These are phyloP conservation scores for Mactra quadrangularis DNA, from an alignment of 1,140 invertebrate genomes.

Conservation along the genomic window DNA sequence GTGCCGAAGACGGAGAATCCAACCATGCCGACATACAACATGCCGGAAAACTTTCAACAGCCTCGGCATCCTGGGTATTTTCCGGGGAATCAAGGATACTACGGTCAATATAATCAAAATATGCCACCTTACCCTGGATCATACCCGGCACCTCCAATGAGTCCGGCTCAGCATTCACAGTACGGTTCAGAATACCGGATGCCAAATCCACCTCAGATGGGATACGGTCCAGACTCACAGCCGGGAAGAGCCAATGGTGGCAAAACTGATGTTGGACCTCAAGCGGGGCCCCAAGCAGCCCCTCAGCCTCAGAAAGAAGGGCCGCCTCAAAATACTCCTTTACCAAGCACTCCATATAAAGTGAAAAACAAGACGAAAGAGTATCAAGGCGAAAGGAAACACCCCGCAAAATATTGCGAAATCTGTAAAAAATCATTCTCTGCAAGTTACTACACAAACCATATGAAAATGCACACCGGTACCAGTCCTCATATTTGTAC, in stretches of 20 bases:
- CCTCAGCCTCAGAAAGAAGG: not conserved
- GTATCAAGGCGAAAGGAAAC: slow-evolving; percentile 51
- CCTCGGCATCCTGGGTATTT: not conserved
- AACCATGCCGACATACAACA: not conserved
- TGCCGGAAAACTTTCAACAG: not conserved
- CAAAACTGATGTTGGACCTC: not conserved
- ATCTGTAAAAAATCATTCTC: slow-evolving; percentile 61
- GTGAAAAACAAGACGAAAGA: slow-evolving; percentile 41
- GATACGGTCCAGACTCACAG: not conserved
- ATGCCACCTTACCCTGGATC: not conserved
- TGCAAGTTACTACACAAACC: slow-evolving; percentile 56
- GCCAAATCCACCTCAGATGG: not conserved
- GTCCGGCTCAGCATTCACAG: slow-evolving; percentile 27
- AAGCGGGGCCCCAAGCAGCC: not conserved
- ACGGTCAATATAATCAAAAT: slow-evolving; percentile 4
- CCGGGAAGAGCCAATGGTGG: too few relatives aligned
- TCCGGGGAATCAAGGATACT: slow-evolving; percentile 22
- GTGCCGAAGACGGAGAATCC: slow-evolving; percentile 2
- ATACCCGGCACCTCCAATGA: slow-evolving; percentile 16
- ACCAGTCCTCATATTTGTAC: slow-evolving; percentile 53
- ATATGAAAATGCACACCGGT: slow-evolving; percentile 60
- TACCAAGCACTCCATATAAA: not conserved
- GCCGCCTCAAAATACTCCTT: not conserved
- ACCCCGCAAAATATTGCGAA: slow-evolving; percentile 56
- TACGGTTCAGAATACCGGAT: slow-evolving; percentile 1